A percentile compares a stretch with the other conserved stretches of the same genome.
These are phyloP conservation scores for Ceriagrion tenellum DNA, from an alignment of 2,888 invertebrate species.

Conservation along the genomic window DNA sequence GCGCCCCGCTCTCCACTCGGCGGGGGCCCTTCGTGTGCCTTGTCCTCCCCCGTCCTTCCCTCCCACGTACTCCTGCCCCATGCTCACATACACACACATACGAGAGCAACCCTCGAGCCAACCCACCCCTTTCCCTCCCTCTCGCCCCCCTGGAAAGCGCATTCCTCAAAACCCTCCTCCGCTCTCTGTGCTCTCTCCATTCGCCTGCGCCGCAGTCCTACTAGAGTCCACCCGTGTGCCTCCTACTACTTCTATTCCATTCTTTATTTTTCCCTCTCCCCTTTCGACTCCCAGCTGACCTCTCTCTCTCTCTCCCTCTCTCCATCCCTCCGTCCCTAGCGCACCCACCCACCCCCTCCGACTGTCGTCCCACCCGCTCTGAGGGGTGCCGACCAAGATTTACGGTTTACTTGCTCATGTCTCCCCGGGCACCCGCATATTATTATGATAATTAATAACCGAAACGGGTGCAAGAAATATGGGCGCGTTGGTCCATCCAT, in stretches of 20 bases:
- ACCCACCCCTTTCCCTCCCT: neutral
- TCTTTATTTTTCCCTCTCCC: neutral
- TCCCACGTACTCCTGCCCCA: neutral
- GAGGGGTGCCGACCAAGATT: conserved; percentile 59
- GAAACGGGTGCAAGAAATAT: conserved; percentile 66
- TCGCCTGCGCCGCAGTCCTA: neutral
- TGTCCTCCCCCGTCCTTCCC: neutral
- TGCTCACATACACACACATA: neutral
- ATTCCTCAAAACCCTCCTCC: neutral
- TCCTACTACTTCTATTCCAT: neutral
- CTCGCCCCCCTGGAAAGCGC: neutral
- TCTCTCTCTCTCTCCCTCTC: neutral
- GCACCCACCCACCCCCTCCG: neutral
- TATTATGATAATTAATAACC: conserved; percentile 64
- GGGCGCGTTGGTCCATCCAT: neutral
- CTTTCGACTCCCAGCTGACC: neutral
- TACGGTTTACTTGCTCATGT: conserved; percentile 59
- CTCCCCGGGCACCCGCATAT: conserved; percentile 61
- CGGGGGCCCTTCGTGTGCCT: neutral
- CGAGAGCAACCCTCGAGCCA: neutral
- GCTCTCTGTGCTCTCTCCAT: neutral
- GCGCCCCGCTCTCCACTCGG: neutral
- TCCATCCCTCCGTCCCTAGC: neutral
- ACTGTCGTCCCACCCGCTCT: neutral
- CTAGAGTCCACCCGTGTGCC: no score